Conservation (phyloP, 2,113 vertebrate genomes). For the Atlantisia rogersi region DNA sequence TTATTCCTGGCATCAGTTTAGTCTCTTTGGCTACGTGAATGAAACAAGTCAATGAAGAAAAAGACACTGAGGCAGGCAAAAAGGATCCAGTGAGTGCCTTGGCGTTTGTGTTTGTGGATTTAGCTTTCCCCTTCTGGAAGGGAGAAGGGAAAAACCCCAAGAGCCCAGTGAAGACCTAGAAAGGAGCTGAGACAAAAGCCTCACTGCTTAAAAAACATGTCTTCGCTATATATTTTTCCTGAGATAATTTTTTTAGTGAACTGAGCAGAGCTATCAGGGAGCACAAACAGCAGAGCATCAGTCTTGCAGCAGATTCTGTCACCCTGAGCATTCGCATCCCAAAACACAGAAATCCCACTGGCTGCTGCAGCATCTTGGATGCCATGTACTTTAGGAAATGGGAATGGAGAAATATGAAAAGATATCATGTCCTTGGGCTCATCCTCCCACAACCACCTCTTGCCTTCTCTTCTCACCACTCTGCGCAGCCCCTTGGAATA, state of each 20-base stretch:
- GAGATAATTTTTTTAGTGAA: conserved; percentile 2
- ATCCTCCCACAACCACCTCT: not conserved
- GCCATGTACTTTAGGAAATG: not conserved
- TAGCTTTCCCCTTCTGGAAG: not conserved
- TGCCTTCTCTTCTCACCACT: not conserved
- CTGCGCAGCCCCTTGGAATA: not conserved
- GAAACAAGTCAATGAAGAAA: not conserved
- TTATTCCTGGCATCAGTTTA: not conserved
- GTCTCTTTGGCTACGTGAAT: not conserved
- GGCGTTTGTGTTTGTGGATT: not conserved
- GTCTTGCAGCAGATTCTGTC: not conserved
- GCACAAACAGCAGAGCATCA: not conserved
- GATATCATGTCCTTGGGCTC: not conserved
- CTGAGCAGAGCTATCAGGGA: not conserved
- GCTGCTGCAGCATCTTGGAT: not conserved
- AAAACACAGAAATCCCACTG: not conserved
- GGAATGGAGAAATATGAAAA: not conserved
- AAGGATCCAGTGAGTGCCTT: not conserved
- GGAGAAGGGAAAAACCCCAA: not conserved
- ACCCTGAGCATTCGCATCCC: not conserved
- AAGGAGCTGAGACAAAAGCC: not conserved
- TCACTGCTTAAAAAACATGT: not conserved
- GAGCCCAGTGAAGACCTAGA: not conserved
- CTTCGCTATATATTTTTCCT: not conserved
- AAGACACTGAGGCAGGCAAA: not conserved